Evolutionary conservation across 2,797 vertebrate species (phyloP).

Genomic region (Acipenser ruthenus): DNA sequence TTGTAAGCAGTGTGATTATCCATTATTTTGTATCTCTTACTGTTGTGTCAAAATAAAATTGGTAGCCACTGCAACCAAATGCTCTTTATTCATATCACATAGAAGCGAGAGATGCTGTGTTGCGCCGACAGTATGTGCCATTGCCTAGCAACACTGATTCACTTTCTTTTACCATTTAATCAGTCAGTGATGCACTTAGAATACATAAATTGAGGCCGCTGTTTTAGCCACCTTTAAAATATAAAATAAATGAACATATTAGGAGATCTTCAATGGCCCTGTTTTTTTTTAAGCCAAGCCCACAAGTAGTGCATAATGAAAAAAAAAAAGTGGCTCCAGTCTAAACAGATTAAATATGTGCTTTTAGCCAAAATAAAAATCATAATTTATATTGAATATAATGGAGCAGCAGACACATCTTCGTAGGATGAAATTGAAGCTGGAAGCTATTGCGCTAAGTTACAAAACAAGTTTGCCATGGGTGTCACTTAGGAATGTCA

Average conservation of each 20-base stretch:
- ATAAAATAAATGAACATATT: background rate
- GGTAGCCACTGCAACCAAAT: background rate
- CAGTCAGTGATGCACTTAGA: slow-evolving; percentile 3
- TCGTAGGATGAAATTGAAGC: no score
- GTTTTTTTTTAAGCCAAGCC: no score
- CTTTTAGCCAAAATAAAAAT: no score
- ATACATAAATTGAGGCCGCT: background rate
- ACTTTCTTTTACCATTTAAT: background rate
- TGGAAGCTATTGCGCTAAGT: no score
- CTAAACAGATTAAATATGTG: no score
- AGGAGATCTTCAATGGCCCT: background rate
- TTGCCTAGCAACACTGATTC: slow-evolving; percentile 5
- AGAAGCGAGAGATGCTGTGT: background rate
- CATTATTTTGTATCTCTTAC: background rate
- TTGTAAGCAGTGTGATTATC: background rate
- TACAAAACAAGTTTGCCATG: no score
- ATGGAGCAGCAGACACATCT: no score
- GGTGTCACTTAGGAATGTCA: no score
- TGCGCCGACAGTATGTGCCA: background rate
- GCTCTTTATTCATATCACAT: slow-evolving; percentile 5
- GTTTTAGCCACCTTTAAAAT: background rate
- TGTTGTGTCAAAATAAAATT: slow-evolving; percentile 5
- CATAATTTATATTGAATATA: no score
- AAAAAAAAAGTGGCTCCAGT: no score
- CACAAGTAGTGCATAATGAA: no score